Evolutionary conservation across 2,888 invertebrate species (phyloP).

Genomic region (Drosophila setosimentum): DNA sequence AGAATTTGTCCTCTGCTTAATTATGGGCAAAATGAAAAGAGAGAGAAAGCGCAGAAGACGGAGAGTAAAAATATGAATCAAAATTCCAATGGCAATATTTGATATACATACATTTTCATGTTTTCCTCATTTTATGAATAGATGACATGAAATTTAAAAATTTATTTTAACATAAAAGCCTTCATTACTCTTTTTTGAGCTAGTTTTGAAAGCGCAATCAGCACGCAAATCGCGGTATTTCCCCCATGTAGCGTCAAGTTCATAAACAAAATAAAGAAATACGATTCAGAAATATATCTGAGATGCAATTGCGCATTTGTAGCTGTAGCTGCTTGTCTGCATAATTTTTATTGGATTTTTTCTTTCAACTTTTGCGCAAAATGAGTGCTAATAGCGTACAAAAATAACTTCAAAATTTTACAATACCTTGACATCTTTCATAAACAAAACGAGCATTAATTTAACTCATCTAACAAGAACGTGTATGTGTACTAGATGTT

Average conservation of each 20-base stretch:
- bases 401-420: constrained; percentile 59
- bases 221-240: neutral
- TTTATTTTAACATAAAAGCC: too few species aligned
- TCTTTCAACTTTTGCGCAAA: constrained; percentile 9
- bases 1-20: neutral
- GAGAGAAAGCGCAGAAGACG: neutral
- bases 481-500: constrained; percentile 43
- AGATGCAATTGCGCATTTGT: constrained; percentile 9
- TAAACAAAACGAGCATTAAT: constrained; percentile 74
- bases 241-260: neutral
- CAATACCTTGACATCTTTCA: constrained; percentile 82
- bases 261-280: neutral
- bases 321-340: constrained; percentile 2
- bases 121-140: too few species aligned
- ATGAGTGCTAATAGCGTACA: constrained; percentile 65
- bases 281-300: neutral
- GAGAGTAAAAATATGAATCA: neutral
- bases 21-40: neutral
- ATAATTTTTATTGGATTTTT: constrained; percentile 15
- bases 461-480: constrained; percentile 73
- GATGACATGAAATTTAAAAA: neutral
- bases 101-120: neutral
- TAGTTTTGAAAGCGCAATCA: neutral
- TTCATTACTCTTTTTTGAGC: neutral
- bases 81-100: neutral